Evolutionary conservation across 1,140 invertebrate genomes (phyloP), one percentile per base, ranked within the genome.

Genomic region (Prorops nasuta): DNA sequence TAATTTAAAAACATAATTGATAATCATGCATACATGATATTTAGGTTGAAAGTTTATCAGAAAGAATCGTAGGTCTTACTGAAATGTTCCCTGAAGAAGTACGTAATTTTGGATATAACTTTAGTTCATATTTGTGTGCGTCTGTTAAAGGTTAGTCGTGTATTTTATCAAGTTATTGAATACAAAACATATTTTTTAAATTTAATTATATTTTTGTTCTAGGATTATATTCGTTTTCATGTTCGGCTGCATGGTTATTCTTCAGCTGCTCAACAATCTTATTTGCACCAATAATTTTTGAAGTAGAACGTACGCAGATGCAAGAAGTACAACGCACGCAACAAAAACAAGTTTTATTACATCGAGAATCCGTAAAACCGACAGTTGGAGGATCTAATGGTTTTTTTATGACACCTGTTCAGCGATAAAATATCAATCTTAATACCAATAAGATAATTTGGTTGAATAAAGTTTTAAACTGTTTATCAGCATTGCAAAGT

Each of bases 51-150:
- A 89, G 88, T 8, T 56, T 96, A 4, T 71, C 77, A 0, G 94
- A 98, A 72, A 81, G 94, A 66, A 71, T 98, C 49, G 82, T 86
- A 80, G 94, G 92, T 21, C 73, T 97, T 37, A 90, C 92, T 14
- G 94, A 98, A 80, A 98, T 98, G 94, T 95, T 98, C 65, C 94
- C 94, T 0, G 87, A 93, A 55, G 71, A 79, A 61, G 71, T 97
- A 3, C 79, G 91, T 44, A 88, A 85, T 65, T 77, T 81, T 3
- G 84, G 85, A 35, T 81, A 81, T 45, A 77, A 78, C 47, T 64
- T 85, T 17, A 77, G 66, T 21, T 54, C 63, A 2, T 52, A 63
- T 45, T 42, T 76, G n/a, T 66, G 44, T 43, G 64, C 41, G 34
- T 71, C 58, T 51, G 16, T 68, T 22, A 73, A 72, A 75, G 69